Percentiles rank a stretch among this genome's conserved stretches.
Conservation (phyloP, 2,888 invertebrate species). For the Arge pagana region DNA sequence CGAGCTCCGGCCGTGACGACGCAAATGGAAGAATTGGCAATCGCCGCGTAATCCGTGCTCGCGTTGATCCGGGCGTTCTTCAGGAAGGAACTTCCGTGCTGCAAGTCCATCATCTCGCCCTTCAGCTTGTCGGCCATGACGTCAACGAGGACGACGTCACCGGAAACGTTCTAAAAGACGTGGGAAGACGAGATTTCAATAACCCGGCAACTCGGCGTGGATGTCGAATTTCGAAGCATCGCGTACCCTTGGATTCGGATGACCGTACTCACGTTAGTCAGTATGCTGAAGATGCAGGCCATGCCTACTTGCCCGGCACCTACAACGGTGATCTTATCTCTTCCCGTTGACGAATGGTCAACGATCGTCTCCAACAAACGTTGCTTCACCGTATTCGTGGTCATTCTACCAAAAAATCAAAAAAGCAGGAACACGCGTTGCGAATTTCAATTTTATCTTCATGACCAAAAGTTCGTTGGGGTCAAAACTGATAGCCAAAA, state of each 20-base stretch:
- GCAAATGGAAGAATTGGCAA: conserved; percentile 81
- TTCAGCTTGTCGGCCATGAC: conserved; percentile 80
- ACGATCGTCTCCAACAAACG: conserved; percentile 62
- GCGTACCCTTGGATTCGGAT: no score
- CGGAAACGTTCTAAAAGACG: conserved; percentile 69
- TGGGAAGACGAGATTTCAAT: neutral
- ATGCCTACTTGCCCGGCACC: conserved; percentile 92
- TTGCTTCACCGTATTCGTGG: conserved; percentile 49
- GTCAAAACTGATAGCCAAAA: no score
- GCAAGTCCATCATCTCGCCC: conserved; percentile 90
- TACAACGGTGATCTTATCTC: conserved; percentile 81
- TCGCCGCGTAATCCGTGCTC: conserved; percentile 75
- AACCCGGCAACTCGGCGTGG: no score
- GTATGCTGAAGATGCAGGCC: conserved; percentile 86
- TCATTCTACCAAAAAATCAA: no score
- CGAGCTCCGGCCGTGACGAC: conserved; percentile 91
- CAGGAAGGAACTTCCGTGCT: conserved; percentile 85
- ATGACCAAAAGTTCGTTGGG: no score
- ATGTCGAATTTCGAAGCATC: no score
- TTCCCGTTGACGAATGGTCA: conserved; percentile 61
- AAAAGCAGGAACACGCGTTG: no score
- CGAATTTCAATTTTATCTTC: no score
- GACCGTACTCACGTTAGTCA: conserved; percentile 78
- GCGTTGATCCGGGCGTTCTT: conserved; percentile 80
- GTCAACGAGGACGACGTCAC: conserved; percentile 82